Base-by-base conservation (phyloP, 1,140 invertebrate genomes). In the Zeugodacus cucurbitae region DNA sequence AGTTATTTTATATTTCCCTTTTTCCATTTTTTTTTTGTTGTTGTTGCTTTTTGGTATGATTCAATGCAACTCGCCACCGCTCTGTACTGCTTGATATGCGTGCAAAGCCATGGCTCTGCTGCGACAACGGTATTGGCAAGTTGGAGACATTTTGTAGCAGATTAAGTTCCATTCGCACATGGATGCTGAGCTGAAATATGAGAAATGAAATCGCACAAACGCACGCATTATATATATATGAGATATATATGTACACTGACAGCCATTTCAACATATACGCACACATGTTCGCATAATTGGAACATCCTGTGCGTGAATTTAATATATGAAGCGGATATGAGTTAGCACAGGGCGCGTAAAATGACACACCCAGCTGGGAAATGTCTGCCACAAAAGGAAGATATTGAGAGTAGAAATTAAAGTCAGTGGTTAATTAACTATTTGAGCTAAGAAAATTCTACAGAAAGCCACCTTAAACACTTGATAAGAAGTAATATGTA, bases 81-180 rank as follows among this genome's bases (percentile, higher is more conserved):
- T 8, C 34, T 1, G 26, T 11, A n/a, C n/a, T 5, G 7, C 41
- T 44, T 44, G 41, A 10, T 44, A 44, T 44, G 41, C 34, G 41
- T 34, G 34, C 29, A 86, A 86, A 58, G 34, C 85, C 85, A 7
- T 34, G 57, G 8, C 74, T 82, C n/a, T 48, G 34, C 17, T 20
- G 32, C 67, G 67, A 82, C 74, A 82, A 82, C 74, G 41, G 67
- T 54, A 78, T 88, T 44, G 41, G 44, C 64, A 74, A 86, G 59
- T 91, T 91, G 92, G 92, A 90, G 92, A 93, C 92, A 93, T 93
- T 93, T 93, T 93, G 92, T 93, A 92, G 92, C 91, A 93, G 92
- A 93, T 93, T 93, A 93, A 92, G 92, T 93, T 91, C 92, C 91
- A 93, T 93, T 93, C 92, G 91, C 92, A 93, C 92, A 93, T 93